Evolutionary conservation across 1,140 invertebrate species (phyloP).

Genomic region (Samia ricini): DNA sequence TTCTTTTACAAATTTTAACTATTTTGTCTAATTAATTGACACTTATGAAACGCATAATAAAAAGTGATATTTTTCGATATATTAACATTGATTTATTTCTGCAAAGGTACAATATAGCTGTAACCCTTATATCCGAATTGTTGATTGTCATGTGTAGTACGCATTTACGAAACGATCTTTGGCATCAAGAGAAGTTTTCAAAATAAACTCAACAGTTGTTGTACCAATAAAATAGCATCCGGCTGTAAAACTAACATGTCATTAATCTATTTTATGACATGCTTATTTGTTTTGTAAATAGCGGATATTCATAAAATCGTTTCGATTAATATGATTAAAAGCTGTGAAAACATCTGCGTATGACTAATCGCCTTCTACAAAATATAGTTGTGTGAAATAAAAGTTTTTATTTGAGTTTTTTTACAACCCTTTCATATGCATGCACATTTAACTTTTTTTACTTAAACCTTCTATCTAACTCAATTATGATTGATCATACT

Average conservation of each 20-base stretch:
- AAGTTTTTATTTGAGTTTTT: not conserved
- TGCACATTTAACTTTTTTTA: not conserved
- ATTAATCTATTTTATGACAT: conserved; percentile 31
- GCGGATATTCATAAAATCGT: not conserved
- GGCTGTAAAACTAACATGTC: conserved; percentile 33
- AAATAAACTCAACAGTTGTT: conserved; percentile 39
- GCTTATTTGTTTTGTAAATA: conserved; percentile 8
- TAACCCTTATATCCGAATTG: not conserved
- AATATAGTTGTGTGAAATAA: not conserved
- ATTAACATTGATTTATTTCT: too few relatives aligned
- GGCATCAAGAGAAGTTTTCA: conserved; percentile 27
- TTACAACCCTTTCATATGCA: not conserved
- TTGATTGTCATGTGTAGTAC: not conserved
- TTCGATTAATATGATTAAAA: conserved; percentile 1
- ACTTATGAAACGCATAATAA: too few relatives aligned
- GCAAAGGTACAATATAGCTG: not conserved
- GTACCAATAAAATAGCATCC: conserved; percentile 29
- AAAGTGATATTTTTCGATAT: too few relatives aligned
- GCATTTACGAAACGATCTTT: conserved; percentile 1
- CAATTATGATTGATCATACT: too few relatives aligned
- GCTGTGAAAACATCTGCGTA: conserved; percentile 1
- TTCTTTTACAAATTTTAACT: too few relatives aligned
- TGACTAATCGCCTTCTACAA: not conserved
- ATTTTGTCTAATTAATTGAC: too few relatives aligned
- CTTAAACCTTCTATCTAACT: not conserved